Evolutionary conservation across 2,888 invertebrate species (phyloP).

Genomic region (Branchipolynoe longqiensis): DNA sequence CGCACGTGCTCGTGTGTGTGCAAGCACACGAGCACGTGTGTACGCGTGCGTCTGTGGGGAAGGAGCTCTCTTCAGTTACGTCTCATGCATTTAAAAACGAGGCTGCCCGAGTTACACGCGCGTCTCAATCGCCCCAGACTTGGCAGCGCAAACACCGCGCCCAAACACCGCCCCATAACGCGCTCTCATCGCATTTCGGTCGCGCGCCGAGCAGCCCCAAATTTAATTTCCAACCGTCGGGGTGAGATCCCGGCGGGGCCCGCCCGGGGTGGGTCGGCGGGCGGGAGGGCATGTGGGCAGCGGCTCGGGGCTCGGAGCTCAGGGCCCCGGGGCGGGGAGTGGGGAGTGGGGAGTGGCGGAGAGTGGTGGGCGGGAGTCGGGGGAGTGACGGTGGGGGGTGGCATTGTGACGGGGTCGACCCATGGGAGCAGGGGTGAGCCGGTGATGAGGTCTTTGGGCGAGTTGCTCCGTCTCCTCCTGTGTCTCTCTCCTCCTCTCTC

Average conservation of each 20-base stretch:
- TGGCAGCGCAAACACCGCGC: slow-evolving; percentile 6
- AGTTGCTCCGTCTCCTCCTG: too few species aligned
- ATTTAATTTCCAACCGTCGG: slow-evolving; percentile 34
- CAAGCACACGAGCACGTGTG: too few species aligned
- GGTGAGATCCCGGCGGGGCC: not conserved
- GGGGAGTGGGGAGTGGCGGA: not conserved
- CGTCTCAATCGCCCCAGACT: slow-evolving; percentile 1
- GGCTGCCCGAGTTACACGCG: not conserved
- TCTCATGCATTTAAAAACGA: too few species aligned
- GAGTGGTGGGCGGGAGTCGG: not conserved
- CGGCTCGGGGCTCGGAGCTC: too few species aligned
- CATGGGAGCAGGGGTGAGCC: not conserved
- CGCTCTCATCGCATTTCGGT: slow-evolving; percentile 13
- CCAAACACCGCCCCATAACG: slow-evolving; percentile 48
- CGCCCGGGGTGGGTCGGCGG: not conserved
- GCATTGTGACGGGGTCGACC: not conserved
- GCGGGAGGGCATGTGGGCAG: not conserved
- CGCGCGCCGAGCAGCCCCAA: not conserved
- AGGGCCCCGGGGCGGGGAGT: not conserved
- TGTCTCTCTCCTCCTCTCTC: too few species aligned
- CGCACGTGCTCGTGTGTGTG: too few species aligned
- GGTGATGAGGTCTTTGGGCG: not conserved
- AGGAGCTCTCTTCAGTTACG: too few species aligned
- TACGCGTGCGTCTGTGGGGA: too few species aligned
- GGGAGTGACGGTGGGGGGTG: not conserved